phyloP scores from a whole-genome alignment of 1,140 invertebrate species.

The Diabrotica undecimpunctata region DNA sequence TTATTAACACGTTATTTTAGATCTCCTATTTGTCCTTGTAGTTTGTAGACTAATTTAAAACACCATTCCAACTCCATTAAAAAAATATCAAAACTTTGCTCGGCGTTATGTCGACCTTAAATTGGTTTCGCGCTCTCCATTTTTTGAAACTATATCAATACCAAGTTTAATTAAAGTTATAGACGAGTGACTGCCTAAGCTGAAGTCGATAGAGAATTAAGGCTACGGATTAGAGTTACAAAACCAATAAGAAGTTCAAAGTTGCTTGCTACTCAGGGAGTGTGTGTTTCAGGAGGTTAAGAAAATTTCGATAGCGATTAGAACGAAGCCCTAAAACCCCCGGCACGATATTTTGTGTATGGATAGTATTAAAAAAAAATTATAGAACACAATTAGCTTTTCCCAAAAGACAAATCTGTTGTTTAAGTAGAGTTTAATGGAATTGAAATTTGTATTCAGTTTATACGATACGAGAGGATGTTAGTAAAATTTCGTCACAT shows the following conservation, averaged over 20 bases:
- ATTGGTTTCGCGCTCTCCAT: constrained; percentile 19
- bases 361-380: too few relatives aligned
- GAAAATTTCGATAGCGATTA: background rate
- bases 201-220: constrained; percentile 34
- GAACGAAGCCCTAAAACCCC: background rate
- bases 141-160: constrained; percentile 25
- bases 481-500: too few relatives aligned
- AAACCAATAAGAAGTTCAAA: constrained; percentile 37
- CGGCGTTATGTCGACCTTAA: constrained; percentile 5
- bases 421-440: too few relatives aligned
- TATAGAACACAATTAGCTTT: too few relatives aligned
- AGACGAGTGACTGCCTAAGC: constrained; percentile 29
- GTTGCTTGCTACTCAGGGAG: constrained; percentile 13
- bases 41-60: too few relatives aligned
- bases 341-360: too few relatives aligned
- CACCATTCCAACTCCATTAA: too few relatives aligned
- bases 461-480: too few relatives aligned
- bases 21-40: too few relatives aligned
- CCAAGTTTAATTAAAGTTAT: constrained; percentile 38
- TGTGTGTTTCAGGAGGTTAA: background rate
- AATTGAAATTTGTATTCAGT: too few relatives aligned
- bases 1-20: too few relatives aligned
- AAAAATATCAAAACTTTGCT: background rate
- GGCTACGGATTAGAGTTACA: constrained; percentile 34
- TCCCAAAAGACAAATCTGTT: too few relatives aligned